Evolutionary conservation across 2,888 invertebrate species (phyloP), one percentile per base, ranked within the genome.

Genomic region (Apotomis turbidana): DNA sequence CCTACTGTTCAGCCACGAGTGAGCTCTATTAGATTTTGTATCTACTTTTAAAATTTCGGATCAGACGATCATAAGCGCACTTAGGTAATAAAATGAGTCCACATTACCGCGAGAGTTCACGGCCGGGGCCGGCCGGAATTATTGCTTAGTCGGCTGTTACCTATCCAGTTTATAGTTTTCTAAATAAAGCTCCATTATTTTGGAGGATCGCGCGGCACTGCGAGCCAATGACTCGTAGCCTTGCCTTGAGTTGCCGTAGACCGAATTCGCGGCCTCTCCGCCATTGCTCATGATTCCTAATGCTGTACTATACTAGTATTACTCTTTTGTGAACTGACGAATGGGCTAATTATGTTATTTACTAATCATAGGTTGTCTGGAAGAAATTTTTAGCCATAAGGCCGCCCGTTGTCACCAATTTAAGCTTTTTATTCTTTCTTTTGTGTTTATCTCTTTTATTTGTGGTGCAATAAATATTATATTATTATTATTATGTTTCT

Each of bases 181-280:
- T 72, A 72, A 68, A 72, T 68, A 59, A 68, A 68, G 68, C 62
- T 58, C 38, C 58, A 63, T 59, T 61, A 55, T 46, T 68, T 57
- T 58, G 77, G 81, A 83, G 84, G 81, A 80, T 81, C 79, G 77
- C 78, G 79, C 78, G 76, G 76, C 76, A 70, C 76, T 75, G 49
- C 54, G 87, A 87, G 90, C 83, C 90, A 89, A 85, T 90, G 90
- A 90, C 90, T 89, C 83, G 85, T 79, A 82, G 87, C 15, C 59
- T 68, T 41, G 86, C 90, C 90, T 90, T 90, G 90, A 89, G 80
- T 79, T 78, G 75, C 74, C 77, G 80, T 78, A 81, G 79, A 85
- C 80, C 84, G 81, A 84, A 84, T 81, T 81, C 77, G 76, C 78
- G 77, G 75, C 75, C 75, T 68, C 76, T 57, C 58, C 62, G 55